A percentile compares a stretch with the other conserved stretches of the same genome.
These are phyloP conservation scores for Xestoiulus laeticollis DNA, from an alignment of 2,888 invertebrate species.

Conservation along the genomic window DNA sequence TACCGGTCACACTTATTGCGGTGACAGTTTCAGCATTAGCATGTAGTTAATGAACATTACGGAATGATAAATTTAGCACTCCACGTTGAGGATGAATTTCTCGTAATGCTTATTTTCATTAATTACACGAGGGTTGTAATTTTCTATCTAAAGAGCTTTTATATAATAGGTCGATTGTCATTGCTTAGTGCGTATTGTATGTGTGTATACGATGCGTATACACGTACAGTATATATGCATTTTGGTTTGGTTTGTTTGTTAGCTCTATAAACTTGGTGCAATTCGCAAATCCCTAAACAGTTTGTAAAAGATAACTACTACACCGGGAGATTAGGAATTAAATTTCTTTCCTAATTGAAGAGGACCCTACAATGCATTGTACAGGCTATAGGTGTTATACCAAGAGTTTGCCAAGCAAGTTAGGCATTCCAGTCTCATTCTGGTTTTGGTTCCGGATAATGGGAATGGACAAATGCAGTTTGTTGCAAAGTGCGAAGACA, in stretches of 20 bases:
- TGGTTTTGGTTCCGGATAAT: not conserved
- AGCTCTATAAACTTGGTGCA: not conserved
- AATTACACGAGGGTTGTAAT: not conserved
- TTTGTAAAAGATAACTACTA: not conserved
- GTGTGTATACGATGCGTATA: not conserved
- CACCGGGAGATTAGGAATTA: constrained; percentile 17
- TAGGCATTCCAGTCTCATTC: constrained; percentile 21
- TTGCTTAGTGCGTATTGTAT: not conserved
- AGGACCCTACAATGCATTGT: not conserved
- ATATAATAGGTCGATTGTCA: not conserved
- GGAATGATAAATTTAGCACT: constrained; percentile 7
- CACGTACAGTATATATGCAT: no score
- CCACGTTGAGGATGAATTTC: not conserved
- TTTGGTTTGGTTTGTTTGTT: not conserved
- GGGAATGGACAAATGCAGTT: constrained; percentile 33
- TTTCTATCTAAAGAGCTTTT: not conserved
- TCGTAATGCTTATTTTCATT: constrained; percentile 22
- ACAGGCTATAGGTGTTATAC: not conserved
- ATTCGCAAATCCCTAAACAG: constrained; percentile 23
- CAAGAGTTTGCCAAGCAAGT: not conserved
- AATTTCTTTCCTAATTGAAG: not conserved
- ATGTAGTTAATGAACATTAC: not conserved
- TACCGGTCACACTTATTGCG: constrained; percentile 12
- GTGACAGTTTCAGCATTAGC: constrained; percentile 13
- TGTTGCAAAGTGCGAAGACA: constrained; percentile 18